These are phyloP conservation scores for Lordiphosa collinella DNA, from an alignment of 1,140 invertebrate genomes.

Conservation along the genomic window DNA sequence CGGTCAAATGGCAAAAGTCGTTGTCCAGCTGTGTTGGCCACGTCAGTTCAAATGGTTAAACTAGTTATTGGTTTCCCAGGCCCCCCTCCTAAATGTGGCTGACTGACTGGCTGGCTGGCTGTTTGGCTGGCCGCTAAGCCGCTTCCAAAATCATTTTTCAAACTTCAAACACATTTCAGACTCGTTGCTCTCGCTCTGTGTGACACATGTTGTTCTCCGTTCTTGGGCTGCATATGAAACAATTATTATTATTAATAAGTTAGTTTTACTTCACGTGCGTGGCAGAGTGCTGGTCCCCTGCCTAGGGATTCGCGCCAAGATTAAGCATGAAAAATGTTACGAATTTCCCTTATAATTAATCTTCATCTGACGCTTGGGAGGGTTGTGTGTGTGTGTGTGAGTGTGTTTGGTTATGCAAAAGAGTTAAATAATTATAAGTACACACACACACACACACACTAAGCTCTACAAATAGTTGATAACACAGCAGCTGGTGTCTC, in stretches of 20 bases:
- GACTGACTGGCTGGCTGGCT: too few relatives aligned
- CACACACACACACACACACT: constrained; percentile 39
- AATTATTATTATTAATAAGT: constrained; percentile 77
- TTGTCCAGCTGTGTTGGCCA: constrained; percentile 33
- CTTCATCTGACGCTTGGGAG: constrained; percentile 52
- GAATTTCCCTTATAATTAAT: constrained; percentile 70
- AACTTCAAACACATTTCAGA: constrained; percentile 20
- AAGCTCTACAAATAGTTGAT: constrained; percentile 65
- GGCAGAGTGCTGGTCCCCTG: constrained; percentile 8
- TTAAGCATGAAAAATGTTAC: constrained; percentile 74
- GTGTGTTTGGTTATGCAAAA: constrained; percentile 46
- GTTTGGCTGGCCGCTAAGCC: constrained; percentile 19
- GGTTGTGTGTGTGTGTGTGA: background rate
- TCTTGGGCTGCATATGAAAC: constrained; percentile 47
- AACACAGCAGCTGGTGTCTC: constrained; percentile 40
- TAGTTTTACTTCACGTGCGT: constrained; percentile 56
- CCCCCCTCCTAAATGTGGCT: constrained; percentile 1
- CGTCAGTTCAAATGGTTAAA: constrained; percentile 15
- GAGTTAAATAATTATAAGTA: constrained; percentile 74
- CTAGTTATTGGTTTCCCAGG: constrained; percentile 39
- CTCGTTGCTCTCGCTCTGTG: constrained; percentile 7
- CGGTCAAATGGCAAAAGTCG: constrained; percentile 33
- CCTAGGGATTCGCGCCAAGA: constrained; percentile 54
- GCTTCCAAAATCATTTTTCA: constrained; percentile 42
- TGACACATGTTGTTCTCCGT: constrained; percentile 18